These are phyloP conservation scores for Protonemura montana DNA, from an alignment of 2,888 invertebrate species.

Conservation along the genomic window DNA sequence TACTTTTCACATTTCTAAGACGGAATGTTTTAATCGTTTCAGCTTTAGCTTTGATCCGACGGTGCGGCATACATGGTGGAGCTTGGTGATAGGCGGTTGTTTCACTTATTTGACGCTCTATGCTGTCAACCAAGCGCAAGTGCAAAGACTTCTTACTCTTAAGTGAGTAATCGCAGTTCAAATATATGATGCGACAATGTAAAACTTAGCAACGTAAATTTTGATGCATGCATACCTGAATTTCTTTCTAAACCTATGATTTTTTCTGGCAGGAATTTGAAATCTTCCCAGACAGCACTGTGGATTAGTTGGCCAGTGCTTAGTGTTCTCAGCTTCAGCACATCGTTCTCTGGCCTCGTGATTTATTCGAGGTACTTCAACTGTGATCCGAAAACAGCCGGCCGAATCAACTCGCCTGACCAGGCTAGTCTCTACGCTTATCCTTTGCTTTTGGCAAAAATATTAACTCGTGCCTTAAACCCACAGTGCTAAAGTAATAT, in stretches of 20 bases:
- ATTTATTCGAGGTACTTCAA: conserved; percentile 83
- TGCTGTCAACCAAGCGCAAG: conserved; percentile 87
- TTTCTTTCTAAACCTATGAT: not conserved
- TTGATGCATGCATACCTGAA: no score
- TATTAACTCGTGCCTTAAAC: no score
- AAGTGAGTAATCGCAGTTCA: conserved; percentile 54
- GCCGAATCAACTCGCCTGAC: conserved; percentile 71
- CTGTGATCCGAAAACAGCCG: conserved; percentile 78
- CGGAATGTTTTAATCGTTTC: conserved; percentile 50
- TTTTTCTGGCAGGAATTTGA: conserved; percentile 58
- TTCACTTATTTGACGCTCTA: conserved; percentile 83
- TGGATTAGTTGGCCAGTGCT: conserved; percentile 86
- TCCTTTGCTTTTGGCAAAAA: not conserved
- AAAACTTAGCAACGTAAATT: no score
- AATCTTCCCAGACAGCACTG: conserved; percentile 74
- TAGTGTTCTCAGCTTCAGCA: conserved; percentile 74
- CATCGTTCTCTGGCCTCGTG: conserved; percentile 78
- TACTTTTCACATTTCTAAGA: no score
- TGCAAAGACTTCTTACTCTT: conserved; percentile 62
- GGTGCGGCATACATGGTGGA: conserved; percentile 83
- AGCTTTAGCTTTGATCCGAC: conserved; percentile 83
- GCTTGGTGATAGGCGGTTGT: conserved; percentile 79
- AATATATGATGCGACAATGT: not conserved
- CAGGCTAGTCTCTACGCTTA: conserved; percentile 62
- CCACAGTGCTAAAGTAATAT: no score